A percentile compares a stretch with the other conserved stretches of the same genome.
These are phyloP conservation scores for Campylomormyrus numenius DNA, from an alignment of 2,113 vertebrate genomes.

Conservation along the genomic window DNA sequence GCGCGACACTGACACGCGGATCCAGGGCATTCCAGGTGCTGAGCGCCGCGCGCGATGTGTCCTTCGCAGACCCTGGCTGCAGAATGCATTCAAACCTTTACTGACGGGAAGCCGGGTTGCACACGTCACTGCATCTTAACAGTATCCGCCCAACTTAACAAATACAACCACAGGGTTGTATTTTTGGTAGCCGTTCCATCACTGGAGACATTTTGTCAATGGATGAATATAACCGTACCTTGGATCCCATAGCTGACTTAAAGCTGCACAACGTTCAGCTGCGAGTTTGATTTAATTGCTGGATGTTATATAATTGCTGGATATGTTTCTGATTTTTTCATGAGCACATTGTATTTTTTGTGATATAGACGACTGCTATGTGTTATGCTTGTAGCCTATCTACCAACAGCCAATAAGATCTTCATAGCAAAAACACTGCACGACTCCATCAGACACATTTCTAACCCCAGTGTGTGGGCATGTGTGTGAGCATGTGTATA, in stretches of 20 bases:
- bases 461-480: not conserved
- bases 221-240: not conserved
- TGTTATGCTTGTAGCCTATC: not conserved
- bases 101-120: not conserved
- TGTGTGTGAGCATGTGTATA: not conserved
- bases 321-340: not conserved
- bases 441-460: not conserved
- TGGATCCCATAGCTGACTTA: not conserved
- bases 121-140: not conserved
- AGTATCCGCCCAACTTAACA: not conserved
- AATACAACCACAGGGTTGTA: not conserved
- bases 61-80: not conserved
- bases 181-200: not conserved
- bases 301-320: not conserved
- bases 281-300: not conserved
- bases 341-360: not conserved
- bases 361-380: not conserved
- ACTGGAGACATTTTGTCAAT: not conserved
- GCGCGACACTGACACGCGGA: conserved; percentile 31
- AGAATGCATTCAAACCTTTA: too few species aligned
- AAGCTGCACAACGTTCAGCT: not conserved
- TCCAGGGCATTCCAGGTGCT: conserved; percentile 30
- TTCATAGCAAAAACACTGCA: not conserved
- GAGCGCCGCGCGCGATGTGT: not conserved
- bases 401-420: not conserved